A percentile compares a stretch with the other conserved stretches of the same genome.
phyloP scores from a whole-genome alignment of 2,113 vertebrate genomes.

The Alexandromys fortis region DNA sequence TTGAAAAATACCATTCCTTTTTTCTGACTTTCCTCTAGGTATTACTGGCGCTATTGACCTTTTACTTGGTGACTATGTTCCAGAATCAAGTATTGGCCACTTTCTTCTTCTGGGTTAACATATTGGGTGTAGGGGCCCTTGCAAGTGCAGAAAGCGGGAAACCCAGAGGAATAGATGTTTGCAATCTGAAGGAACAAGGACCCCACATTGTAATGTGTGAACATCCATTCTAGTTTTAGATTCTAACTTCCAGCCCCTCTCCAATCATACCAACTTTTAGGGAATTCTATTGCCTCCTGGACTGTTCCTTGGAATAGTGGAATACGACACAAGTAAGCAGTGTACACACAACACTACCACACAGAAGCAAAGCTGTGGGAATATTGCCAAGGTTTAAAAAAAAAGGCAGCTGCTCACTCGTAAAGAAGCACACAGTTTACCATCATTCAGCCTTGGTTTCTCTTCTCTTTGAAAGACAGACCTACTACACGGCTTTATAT shows the following conservation, averaged over 20 bases:
- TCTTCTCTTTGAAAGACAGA: slow-evolving; percentile 55
- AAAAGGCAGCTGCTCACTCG: slow-evolving; percentile 16
- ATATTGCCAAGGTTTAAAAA: slow-evolving; percentile 38
- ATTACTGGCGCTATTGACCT: slow-evolving; percentile 24
- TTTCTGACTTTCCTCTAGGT: slow-evolving; percentile 3
- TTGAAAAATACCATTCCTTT: slow-evolving; percentile 6
- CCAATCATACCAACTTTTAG: not conserved
- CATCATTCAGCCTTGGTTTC: not conserved
- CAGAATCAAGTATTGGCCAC: slow-evolving; percentile 21
- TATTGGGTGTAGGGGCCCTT: not conserved
- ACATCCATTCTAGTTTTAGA: slow-evolving; percentile 24
- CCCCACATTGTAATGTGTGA: not conserved
- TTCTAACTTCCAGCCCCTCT: slow-evolving; percentile 38
- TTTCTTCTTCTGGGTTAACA: not conserved
- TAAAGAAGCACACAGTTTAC: not conserved
- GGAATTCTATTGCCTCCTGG: not conserved
- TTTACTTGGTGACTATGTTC: slow-evolving; percentile 37
- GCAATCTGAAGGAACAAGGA: not conserved
- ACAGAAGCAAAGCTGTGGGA: not conserved
- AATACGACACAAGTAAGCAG: slow-evolving; percentile 36
- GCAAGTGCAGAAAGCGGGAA: not conserved
- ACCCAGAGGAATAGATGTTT: not conserved
- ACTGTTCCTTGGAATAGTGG: not conserved
- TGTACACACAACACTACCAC: not conserved
- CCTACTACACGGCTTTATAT: not conserved